Evolutionary conservation across 2,888 invertebrate genomes (phyloP).

Genomic region (Ypsolopha scabrella): DNA sequence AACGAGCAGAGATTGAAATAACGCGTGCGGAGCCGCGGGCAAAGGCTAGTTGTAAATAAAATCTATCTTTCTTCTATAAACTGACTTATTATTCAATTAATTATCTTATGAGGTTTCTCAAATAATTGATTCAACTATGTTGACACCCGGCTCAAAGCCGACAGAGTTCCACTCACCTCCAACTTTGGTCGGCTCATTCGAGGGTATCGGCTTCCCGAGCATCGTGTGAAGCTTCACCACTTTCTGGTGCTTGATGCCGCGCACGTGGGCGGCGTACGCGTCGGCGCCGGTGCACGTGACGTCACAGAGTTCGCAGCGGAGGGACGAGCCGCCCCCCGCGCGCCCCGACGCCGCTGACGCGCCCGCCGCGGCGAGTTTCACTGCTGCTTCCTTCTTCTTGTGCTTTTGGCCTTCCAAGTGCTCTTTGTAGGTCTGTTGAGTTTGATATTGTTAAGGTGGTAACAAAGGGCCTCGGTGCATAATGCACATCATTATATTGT

Average conservation of each 20-base stretch:
- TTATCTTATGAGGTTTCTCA: too few species aligned
- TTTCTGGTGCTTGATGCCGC: constrained; percentile 98
- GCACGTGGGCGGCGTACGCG: constrained; percentile 97
- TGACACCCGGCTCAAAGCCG: too few species aligned
- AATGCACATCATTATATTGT: too few species aligned
- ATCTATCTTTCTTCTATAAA: too few species aligned
- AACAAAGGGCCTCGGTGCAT: neutral
- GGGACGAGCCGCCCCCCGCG: constrained; percentile 54
- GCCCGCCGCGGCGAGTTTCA: constrained; percentile 72
- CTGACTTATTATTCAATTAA: too few species aligned
- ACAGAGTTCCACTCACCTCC: constrained; percentile 24
- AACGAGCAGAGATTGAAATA: too few species aligned
- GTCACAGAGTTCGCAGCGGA: constrained; percentile 97
- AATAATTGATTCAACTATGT: too few species aligned
- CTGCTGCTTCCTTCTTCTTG: constrained; percentile 94
- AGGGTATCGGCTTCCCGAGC: constrained; percentile 97
- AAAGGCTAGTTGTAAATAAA: too few species aligned
- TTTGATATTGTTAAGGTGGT: neutral
- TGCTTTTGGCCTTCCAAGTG: constrained; percentile 99
- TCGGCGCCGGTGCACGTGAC: constrained; percentile 99
- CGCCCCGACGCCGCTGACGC: constrained; percentile 63
- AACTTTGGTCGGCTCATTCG: constrained; percentile 93
- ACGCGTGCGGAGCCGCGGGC: too few species aligned
- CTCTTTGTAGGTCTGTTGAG: constrained; percentile 72
- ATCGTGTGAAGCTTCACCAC: constrained; percentile 96